Evolutionary conservation across 2,888 invertebrate species (phyloP), one percentile per base, ranked within the genome.

Genomic region (Halictus quadricinctus): DNA sequence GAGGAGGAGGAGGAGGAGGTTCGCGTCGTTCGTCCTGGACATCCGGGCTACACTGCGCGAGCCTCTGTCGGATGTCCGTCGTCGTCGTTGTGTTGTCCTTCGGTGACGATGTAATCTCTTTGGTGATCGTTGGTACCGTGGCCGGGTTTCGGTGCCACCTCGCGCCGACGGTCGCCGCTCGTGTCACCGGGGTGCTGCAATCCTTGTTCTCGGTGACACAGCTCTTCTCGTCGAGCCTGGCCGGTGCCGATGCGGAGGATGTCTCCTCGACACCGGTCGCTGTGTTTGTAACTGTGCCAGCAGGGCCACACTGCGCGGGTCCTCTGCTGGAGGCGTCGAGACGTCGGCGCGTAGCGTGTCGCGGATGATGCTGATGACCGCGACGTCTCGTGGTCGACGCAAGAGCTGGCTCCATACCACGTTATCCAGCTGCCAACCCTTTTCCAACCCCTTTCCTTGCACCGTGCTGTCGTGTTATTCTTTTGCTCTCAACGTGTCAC

Each of bases 381-480:
- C 94, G 94, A 90, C 94, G 94, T 91, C 92, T 92, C 77, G 92
- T 91, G 87, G 93, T 91, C 86, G 94, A 90, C 81, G 93, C 86
- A 85, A 92, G 85, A 84, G 92, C 85, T 82, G 92, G 93, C 87
- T 94, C 94, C 94, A 94, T 94, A 29, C 83, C 81, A 66, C 80
- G 79, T 25, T 76, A 41, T 80, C 87, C 86, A 84, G 79, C 87
- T 88, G 87, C 78, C 82, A 83, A 85, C 85, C 86, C 84, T 79
- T 80, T 81, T 79, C 85, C 82, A 83, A 80, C 72, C 86, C 97
- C 95, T 97, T 90, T 36, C 60, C 97, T 97, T 95, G 97, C 96
- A 94, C 58, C 79, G 72, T 82, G 41, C 21, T 69, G 36, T 41
- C 80, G 70, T 43, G 70, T 73, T 78, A 41, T 72, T 46, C 15